phyloP scores from a whole-genome alignment of 1,140 invertebrate species.

The Cherax destructor region DNA sequence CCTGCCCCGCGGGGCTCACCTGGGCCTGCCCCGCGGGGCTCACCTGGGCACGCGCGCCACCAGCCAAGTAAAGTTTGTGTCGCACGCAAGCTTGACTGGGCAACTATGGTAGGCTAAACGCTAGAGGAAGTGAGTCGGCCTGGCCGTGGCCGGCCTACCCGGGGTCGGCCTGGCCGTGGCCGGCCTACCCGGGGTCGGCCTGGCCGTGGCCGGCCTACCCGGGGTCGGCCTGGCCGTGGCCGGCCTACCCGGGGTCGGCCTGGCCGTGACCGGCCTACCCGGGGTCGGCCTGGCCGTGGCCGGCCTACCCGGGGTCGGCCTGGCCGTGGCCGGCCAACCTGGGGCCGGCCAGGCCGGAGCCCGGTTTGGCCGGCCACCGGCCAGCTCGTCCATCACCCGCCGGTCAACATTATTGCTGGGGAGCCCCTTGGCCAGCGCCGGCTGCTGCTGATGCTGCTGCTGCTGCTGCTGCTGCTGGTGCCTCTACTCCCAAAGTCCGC shows the following conservation, averaged over 20 bases:
- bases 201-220: not conserved
- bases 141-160: not conserved
- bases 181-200: too few relatives aligned
- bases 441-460: conserved; percentile 40
- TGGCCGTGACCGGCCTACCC: not conserved
- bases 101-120: conserved; percentile 41
- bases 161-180: not conserved
- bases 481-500: conserved; percentile 42
- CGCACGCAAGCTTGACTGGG: conserved; percentile 66
- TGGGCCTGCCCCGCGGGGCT: not conserved
- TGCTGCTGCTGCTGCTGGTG: conserved; percentile 51
- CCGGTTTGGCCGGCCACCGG: not conserved
- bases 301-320: conserved; percentile 14
- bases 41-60: not conserved
- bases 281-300: not conserved
- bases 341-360: not conserved
- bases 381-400: not conserved
- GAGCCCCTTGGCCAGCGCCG: conserved; percentile 50
- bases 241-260: too few relatives aligned
- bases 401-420: conserved; percentile 63
- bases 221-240: not conserved
- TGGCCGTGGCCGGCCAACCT: not conserved
- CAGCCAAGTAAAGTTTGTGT: conserved; percentile 63
- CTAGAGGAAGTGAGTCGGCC: conserved; percentile 30
- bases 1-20: not conserved